A percentile compares a stretch with the other conserved stretches of the same genome.
Evolutionary conservation across 2,888 invertebrate species (phyloP).

Genomic region (Harmothoe impar): DNA sequence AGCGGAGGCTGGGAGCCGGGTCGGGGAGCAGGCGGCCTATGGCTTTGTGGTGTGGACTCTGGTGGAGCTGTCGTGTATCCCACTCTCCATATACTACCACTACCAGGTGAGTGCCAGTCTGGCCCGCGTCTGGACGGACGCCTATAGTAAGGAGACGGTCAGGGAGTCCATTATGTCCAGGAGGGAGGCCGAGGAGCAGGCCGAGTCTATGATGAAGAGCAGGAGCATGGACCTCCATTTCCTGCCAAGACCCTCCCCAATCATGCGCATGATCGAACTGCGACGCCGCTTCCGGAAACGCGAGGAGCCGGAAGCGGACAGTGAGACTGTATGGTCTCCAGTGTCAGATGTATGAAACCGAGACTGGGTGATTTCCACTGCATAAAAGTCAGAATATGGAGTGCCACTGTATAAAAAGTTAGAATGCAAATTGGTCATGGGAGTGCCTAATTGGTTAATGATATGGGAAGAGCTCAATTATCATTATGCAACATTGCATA

Average conservation of each 20-base stretch:
- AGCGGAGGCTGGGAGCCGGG: neutral
- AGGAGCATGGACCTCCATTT: constrained; percentile 1
- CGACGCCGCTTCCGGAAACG: constrained; percentile 47
- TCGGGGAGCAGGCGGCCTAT: constrained; percentile 47
- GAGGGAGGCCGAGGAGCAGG: constrained; percentile 49
- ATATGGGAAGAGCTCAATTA: too few species aligned
- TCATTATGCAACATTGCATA: too few species aligned
- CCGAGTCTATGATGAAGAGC: constrained; percentile 30
- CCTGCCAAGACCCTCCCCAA: constrained; percentile 7
- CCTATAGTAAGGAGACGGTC: constrained; percentile 56
- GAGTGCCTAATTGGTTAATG: too few species aligned
- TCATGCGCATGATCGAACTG: constrained; percentile 55
- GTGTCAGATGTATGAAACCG: constrained; percentile 50
- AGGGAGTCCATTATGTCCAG: constrained; percentile 10
- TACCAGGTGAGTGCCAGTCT: constrained; percentile 61
- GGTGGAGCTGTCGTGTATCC: constrained; percentile 29
- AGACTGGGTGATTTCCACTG: neutral
- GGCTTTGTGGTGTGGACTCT: constrained; percentile 56
- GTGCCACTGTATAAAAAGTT: too few species aligned
- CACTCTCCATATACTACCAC: constrained; percentile 62
- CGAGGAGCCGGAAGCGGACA: constrained; percentile 45
- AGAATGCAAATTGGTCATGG: too few species aligned
- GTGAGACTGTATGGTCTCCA: constrained; percentile 47
- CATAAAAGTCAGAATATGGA: neutral
- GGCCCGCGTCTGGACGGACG: constrained; percentile 60